Percentiles rank a stretch among this genome's conserved stretches.
phyloP scores from a whole-genome alignment of 1,140 invertebrate genomes.

The Calliphora vicina region DNA sequence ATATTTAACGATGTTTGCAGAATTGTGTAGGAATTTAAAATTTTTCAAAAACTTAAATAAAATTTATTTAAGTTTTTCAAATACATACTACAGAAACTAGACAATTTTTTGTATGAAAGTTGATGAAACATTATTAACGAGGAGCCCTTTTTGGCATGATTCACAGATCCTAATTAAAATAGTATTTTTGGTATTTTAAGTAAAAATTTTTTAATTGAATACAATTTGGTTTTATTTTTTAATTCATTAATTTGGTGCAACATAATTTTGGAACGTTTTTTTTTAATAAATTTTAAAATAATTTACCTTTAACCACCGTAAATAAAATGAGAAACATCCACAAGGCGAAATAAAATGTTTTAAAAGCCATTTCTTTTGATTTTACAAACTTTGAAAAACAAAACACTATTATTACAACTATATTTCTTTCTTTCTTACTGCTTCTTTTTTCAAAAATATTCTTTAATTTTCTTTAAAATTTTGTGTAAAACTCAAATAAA shows the following conservation, averaged over 20 bases:
- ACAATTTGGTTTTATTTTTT: neutral
- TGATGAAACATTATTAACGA: no score
- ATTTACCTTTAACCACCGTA: constrained; percentile 22
- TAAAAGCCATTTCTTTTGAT: constrained; percentile 15
- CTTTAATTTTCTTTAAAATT: neutral
- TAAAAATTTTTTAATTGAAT: no score
- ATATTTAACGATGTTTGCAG: no score
- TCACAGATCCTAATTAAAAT: no score
- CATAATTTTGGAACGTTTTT: neutral
- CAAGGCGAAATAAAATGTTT: neutral
- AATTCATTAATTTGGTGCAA: constrained; percentile 12
- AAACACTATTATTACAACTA: neutral
- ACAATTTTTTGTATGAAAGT: no score
- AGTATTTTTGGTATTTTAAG: no score
- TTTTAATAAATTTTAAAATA: neutral
- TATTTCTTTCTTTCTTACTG: neutral
- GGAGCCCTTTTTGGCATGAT: no score
- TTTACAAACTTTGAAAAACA: neutral
- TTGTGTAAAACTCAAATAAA: neutral
- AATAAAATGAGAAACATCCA: constrained; percentile 15
- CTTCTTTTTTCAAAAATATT: neutral
- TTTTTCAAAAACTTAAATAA: no score
- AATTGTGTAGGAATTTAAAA: no score
- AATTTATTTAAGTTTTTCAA: no score
- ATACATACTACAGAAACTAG: no score